Conservation (phyloP, 2,888 invertebrate genomes). For the Vesta saturnalis region DNA sequence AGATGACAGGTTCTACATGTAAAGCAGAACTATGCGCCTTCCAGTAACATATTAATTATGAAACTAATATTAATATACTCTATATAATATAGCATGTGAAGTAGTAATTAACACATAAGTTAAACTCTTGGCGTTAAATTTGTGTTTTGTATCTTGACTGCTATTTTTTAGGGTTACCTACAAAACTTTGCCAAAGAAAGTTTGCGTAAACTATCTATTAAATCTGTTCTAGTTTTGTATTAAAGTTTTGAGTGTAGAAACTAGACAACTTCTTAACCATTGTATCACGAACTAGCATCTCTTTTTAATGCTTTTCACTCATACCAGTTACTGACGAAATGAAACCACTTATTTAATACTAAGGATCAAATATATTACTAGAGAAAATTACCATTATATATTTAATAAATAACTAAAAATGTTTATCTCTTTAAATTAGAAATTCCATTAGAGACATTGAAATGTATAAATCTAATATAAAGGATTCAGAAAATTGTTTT, state of each 20-base stretch:
- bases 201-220: not conserved
- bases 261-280: not conserved
- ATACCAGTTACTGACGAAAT: no score
- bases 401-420: no score
- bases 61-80: slow-evolving; percentile 36
- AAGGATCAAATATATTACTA: no score
- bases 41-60: slow-evolving; percentile 34
- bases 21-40: slow-evolving; percentile 34
- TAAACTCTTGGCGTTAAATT: slow-evolving; percentile 18
- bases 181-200: not conserved
- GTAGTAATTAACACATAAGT: slow-evolving; percentile 32
- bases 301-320: no score
- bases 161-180: not conserved
- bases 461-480: slow-evolving; percentile 17
- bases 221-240: not conserved
- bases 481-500: slow-evolving; percentile 17
- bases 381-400: no score
- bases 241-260: not conserved
- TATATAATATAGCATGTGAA: slow-evolving; percentile 33
- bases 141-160: not conserved
- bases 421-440: slow-evolving; percentile 12
- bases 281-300: no score
- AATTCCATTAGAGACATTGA: slow-evolving; percentile 22
- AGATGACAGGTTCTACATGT: slow-evolving; percentile 35
- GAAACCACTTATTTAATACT: no score